These are phyloP conservation scores for Hyposmocoma kahamanoa DNA, from an alignment of 1,140 invertebrate species.

Conservation along the genomic window DNA sequence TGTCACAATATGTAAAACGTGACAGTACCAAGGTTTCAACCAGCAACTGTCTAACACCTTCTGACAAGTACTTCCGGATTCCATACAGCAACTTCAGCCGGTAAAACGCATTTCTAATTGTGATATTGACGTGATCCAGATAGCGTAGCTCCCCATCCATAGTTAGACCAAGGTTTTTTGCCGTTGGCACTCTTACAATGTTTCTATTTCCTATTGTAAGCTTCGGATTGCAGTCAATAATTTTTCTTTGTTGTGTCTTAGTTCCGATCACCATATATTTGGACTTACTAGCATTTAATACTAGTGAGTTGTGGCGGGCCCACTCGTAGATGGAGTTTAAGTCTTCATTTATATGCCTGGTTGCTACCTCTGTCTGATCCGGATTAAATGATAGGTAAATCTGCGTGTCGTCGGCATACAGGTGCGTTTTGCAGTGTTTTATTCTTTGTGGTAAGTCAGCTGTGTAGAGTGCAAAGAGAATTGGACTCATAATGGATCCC, in stretches of 20 bases:
- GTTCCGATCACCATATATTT: neutral
- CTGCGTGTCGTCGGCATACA: constrained; percentile 39
- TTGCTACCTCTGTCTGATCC: neutral
- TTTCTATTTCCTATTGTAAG: neutral
- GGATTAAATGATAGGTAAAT: constrained; percentile 1
- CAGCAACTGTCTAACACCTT: neutral
- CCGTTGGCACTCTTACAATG: neutral
- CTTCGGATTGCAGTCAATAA: neutral
- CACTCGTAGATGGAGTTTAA: neutral
- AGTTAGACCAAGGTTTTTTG: neutral
- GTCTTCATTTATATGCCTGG: neutral
- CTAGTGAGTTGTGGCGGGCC: neutral
- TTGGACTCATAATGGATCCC: constrained; percentile 19
- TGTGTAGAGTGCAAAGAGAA: constrained; percentile 16
- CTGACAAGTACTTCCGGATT: neutral
- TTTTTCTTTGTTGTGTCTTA: neutral
- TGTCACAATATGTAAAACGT: constrained; percentile 5
- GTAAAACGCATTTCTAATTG: constrained; percentile 5
- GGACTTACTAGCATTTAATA: neutral
- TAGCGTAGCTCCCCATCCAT: neutral
- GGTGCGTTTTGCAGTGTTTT: constrained; percentile 6
- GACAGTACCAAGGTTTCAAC: constrained; percentile 1
- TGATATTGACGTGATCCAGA: constrained; percentile 1
- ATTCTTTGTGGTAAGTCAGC: constrained; percentile 12
- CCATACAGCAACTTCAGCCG: neutral